Evolutionary conservation across 1,140 invertebrate genomes (phyloP).

Genomic region (Bombus superbus): DNA sequence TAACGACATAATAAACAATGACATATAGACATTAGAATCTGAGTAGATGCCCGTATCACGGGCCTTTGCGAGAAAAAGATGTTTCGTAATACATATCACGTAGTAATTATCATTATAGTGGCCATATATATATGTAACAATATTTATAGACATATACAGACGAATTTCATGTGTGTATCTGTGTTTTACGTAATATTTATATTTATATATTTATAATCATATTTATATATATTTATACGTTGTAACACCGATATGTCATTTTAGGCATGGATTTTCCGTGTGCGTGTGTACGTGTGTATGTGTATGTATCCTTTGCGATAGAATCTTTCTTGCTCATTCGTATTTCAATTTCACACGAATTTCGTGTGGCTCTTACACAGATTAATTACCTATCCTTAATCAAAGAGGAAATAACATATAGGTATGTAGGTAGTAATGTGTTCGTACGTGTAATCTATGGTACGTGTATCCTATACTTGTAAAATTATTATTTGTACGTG

Average conservation of each 20-base stretch:
- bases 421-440: neutral
- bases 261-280: constrained; percentile 55
- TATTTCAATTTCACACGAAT: neutral
- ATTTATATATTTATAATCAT: constrained; percentile 39
- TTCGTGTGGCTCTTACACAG: neutral
- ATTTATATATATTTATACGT: constrained; percentile 36
- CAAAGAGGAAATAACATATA: constrained; percentile 15
- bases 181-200: constrained; percentile 45
- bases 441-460: neutral
- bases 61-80: constrained; percentile 56
- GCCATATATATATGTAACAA: constrained; percentile 61
- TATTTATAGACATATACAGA: constrained; percentile 71
- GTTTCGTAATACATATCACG: constrained; percentile 65
- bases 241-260: constrained; percentile 64
- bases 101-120: constrained; percentile 60
- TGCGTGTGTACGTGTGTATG: neutral
- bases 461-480: constrained; percentile 6
- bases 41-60: constrained; percentile 52
- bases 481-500: constrained; percentile 13
- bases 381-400: neutral
- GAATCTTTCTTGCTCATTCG: neutral
- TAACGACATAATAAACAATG: constrained; percentile 71
- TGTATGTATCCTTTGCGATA: neutral
- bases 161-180: constrained; percentile 57
- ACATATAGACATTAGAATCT: constrained; percentile 70